Conservation (phyloP, 2,888 invertebrate genomes). For the Adineta ricciae region DNA sequence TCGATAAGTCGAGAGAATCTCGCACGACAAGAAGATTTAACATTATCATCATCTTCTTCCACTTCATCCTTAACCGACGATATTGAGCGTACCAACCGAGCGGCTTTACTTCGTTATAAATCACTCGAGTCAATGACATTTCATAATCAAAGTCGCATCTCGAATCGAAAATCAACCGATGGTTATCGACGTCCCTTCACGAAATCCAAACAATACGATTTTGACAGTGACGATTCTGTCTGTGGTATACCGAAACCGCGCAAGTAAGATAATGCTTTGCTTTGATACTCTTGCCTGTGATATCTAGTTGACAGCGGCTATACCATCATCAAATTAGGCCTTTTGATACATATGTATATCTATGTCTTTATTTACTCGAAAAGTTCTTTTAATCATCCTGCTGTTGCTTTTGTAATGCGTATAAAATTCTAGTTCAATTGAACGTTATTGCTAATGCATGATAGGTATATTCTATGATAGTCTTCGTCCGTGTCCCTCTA, state of each 20-base stretch:
- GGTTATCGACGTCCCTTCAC: neutral
- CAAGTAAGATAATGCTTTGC: neutral
- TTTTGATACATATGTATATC: too few species aligned
- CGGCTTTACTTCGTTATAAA: neutral
- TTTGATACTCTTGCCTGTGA: neutral
- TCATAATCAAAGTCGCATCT: neutral
- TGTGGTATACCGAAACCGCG: conserved; percentile 34
- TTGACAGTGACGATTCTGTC: conserved; percentile 32
- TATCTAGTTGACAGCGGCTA: conserved; percentile 16
- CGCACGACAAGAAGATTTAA: neutral
- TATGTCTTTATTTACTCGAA: too few species aligned
- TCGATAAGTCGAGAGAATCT: neutral
- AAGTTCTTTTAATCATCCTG: too few species aligned
- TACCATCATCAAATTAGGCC: too few species aligned
- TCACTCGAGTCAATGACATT: neutral
- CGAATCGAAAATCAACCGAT: neutral
- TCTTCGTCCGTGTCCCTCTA: neutral
- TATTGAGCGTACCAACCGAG: neutral
- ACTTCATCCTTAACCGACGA: neutral
- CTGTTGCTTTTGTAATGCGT: too few species aligned
- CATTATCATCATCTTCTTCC: too few species aligned
- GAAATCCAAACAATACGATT: neutral
- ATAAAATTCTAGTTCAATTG: too few species aligned
- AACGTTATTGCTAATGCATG: too few species aligned
- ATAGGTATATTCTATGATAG: too few species aligned